Percentiles rank a stretch among this genome's conserved stretches.
phyloP scores from a whole-genome alignment of 2,113 vertebrate genomes.

The Erythrocebus patas region DNA sequence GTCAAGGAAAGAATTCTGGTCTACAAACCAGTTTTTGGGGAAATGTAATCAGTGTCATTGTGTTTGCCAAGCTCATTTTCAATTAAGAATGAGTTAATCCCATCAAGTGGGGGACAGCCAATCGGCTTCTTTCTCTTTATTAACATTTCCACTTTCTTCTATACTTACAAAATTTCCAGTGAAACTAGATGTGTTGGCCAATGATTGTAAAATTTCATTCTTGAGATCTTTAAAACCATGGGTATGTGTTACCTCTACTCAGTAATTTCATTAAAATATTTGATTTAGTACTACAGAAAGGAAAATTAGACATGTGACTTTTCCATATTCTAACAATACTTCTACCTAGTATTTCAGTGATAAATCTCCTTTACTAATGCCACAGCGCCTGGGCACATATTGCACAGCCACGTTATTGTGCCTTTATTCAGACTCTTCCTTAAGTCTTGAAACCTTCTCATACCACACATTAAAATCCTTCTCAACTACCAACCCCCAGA shows the following conservation, averaged over 20 bases:
- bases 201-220: neutral
- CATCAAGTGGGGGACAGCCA: neutral
- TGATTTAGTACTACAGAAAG: neutral
- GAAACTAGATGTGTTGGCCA: neutral
- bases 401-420: neutral
- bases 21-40: neutral
- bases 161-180: neutral
- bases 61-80: constrained; percentile 11
- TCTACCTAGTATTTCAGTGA: neutral
- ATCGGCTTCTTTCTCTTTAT: neutral
- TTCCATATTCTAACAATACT: neutral
- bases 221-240: neutral
- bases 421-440: neutral
- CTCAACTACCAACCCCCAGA: neutral
- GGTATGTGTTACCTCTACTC: neutral
- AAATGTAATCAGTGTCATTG: neutral
- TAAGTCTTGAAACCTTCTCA: neutral
- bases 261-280: constrained; percentile 4
- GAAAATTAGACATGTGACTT: neutral
- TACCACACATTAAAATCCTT: neutral
- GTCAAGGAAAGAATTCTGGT: neutral
- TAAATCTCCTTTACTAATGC: neutral
- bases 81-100: neutral
- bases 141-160: neutral
- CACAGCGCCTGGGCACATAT: neutral